Evolutionary conservation across 2,797 vertebrate genomes (phyloP).

Genomic region (Cygnus olor): DNA sequence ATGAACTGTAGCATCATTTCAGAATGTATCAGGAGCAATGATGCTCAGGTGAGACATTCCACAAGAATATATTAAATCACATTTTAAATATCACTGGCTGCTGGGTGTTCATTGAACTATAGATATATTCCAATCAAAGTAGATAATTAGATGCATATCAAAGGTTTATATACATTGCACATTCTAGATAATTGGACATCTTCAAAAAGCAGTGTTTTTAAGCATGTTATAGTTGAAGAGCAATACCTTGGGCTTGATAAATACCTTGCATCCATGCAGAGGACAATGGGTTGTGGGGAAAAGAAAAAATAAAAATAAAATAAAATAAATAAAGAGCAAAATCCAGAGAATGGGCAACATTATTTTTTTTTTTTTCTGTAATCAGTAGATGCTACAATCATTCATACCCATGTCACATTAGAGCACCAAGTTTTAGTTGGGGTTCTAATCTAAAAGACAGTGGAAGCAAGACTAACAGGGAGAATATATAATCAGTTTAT

Average conservation of each 20-base stretch:
- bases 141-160: background rate
- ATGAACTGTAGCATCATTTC: background rate
- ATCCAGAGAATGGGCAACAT: background rate
- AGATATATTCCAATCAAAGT: background rate
- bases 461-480: background rate
- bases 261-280: background rate
- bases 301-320: background rate
- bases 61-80: background rate
- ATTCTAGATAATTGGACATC: background rate
- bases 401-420: background rate
- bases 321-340: background rate
- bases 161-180: background rate
- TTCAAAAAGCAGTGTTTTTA: background rate
- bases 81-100: background rate
- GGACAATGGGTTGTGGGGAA: background rate
- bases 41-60: background rate
- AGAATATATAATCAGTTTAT: background rate
- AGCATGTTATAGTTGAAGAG: background rate
- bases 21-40: background rate
- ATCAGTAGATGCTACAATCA: background rate
- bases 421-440: background rate
- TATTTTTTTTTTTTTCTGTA: background rate
- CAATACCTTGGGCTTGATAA: background rate
- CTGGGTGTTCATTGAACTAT: background rate
- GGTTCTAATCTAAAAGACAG: background rate